A percentile compares a stretch with the other conserved stretches of the same genome.
Evolutionary conservation across 2,888 invertebrate species (phyloP).

Genomic region (Amblyteles armatorius): DNA sequence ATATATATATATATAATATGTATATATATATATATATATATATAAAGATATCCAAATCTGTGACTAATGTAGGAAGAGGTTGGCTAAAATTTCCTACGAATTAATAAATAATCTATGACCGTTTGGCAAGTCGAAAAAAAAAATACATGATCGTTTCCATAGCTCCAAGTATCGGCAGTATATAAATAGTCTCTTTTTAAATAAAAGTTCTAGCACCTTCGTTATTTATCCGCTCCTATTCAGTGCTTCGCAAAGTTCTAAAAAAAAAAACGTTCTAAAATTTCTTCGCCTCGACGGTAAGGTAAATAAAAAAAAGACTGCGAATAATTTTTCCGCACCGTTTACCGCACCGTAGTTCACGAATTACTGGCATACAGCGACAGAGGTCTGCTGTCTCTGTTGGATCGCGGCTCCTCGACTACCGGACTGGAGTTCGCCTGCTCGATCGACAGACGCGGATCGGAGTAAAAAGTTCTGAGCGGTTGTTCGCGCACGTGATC

Average conservation of each 20-base stretch:
- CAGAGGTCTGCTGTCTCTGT: constrained; percentile 46
- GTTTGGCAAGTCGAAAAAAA: constrained; percentile 52
- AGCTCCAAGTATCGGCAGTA: constrained; percentile 17
- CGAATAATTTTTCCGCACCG: not conserved
- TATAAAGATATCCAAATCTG: constrained; percentile 29
- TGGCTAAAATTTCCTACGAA: constrained; percentile 1
- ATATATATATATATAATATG: constrained; percentile 13
- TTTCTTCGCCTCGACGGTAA: not conserved
- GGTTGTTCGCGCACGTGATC: constrained; percentile 81
- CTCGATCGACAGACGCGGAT: constrained; percentile 79
- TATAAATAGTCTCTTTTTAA: not conserved
- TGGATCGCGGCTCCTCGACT: constrained; percentile 11
- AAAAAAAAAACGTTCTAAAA: too few relatives aligned
- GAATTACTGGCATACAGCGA: constrained; percentile 52
- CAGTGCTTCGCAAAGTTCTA: not conserved
- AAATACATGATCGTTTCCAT: constrained; percentile 23
- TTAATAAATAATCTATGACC: constrained; percentile 16
- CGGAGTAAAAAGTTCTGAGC: constrained; percentile 80
- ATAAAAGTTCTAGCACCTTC: constrained; percentile 1
- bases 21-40: not conserved
- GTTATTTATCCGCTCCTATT: not conserved
- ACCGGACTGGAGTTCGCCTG: constrained; percentile 59
- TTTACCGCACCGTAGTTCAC: too few relatives aligned
- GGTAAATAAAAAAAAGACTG: not conserved
- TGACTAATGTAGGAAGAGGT: constrained; percentile 31